Base-by-base conservation (phyloP, 2,797 vertebrate genomes). In the Sebastolobus altivelis region DNA sequence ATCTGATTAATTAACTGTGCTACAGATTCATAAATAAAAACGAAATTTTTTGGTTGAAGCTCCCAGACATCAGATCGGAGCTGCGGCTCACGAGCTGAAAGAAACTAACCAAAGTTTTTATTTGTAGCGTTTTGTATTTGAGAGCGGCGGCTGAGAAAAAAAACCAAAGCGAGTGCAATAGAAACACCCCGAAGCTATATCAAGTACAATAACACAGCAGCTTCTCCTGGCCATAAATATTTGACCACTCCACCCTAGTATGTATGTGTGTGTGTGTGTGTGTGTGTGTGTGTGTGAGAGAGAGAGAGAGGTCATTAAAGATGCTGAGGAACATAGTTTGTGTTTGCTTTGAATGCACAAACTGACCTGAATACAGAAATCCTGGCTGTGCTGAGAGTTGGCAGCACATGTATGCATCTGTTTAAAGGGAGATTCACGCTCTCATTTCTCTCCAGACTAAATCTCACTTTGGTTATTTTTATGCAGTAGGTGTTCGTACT, bases 161-260 rank as follows among this genome's bases (percentile, higher is more conserved):
- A 31, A 90, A 85, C 33, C 62, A 82, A 87, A 81, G 77, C 77
- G 12, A 31, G 77, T 55, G 82, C 67, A 83, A 83, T 11, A 65
- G 74, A 91, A 87, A 90, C 6, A 20, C 90, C 94, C 89, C 4
- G 25, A 7, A 90, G 93, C 92, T 40, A 87, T 81, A 94, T 93
- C 91, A 77, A 90, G 77, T 85, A 88, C 89, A 90, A 91, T 92
- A 93, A 93, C 88, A 88, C 87, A 81, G 76, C 87, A 78, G 89
- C 89, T 88, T 90, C 89, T 89, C 88, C 83, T 46, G 81, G 56
- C 63, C 88, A 93, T 93, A 77, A 93, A 94, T 94, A 93, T 93
- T 93, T 93, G 87, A 94, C 91, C 91, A 87, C 12, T 54, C 73
- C 80, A 74, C 68, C 73, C 60, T 49, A 59, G 69, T 75, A 80